phyloP scores from a whole-genome alignment of 1,140 invertebrate species.

The Calycopis cecrops region DNA sequence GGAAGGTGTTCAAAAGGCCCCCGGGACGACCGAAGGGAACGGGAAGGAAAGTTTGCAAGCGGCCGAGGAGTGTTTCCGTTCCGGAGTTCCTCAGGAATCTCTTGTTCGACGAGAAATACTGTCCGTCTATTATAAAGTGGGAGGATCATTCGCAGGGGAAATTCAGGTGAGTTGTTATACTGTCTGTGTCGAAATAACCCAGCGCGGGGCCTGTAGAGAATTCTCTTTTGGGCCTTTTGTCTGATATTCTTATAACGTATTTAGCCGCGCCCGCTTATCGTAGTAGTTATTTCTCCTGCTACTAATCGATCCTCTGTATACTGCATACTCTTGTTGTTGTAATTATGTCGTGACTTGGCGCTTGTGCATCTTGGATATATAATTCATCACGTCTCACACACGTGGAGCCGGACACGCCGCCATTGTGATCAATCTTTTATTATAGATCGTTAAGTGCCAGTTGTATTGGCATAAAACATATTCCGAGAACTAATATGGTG shows the following conservation, averaged over 20 bases:
- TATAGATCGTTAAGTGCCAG: background rate
- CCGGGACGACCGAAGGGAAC: slow-evolving; percentile 66
- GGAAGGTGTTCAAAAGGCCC: slow-evolving; percentile 58
- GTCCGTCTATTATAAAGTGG: slow-evolving; percentile 90
- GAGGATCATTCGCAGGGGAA: slow-evolving; percentile 89
- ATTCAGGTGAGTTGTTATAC: slow-evolving; percentile 76
- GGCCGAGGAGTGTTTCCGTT: slow-evolving; percentile 80
- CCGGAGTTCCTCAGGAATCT: slow-evolving; percentile 89
- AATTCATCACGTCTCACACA: slow-evolving; percentile 46
- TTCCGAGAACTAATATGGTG: too few relatives aligned
- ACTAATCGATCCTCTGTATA: too few relatives aligned
- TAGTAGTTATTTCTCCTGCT: too few relatives aligned
- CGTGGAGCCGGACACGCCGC: slow-evolving; percentile 36
- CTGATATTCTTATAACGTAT: too few relatives aligned
- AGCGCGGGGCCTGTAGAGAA: slow-evolving; percentile 1
- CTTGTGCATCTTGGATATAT: slow-evolving; percentile 25
- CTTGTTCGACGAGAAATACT: slow-evolving; percentile 83
- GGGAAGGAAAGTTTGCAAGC: slow-evolving; percentile 75
- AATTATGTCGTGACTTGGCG: too few relatives aligned
- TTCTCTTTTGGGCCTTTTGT: background rate
- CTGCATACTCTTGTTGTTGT: too few relatives aligned
- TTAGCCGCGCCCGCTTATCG: too few relatives aligned
- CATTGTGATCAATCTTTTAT: background rate
- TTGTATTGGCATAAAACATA: background rate
- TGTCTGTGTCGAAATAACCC: background rate